Base-by-base conservation (phyloP, 2,888 invertebrate species). In the Tuberolachnus salignus region DNA sequence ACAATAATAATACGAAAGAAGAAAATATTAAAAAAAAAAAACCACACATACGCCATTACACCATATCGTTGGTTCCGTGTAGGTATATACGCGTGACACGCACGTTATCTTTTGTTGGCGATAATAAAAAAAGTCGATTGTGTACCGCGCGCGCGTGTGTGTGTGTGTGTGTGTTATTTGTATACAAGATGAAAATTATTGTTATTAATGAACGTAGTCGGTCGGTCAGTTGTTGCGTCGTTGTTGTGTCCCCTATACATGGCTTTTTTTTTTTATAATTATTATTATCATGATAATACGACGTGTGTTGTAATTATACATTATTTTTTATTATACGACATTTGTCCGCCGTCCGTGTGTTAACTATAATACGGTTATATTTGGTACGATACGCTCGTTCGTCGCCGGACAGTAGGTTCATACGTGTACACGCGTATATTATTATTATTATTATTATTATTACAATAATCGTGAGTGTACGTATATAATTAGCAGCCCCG, bases 71-170 rank as follows among this genome's bases (percentile, higher is more conserved):
- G n/a, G n/a, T n/a, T n/a, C n/a, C n/a, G n/a, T n/a, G n/a, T n/a
- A n/a, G n/a, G n/a, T n/a, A n/a, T n/a, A n/a, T 42, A 16, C 64
- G 46, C 46, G 49, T 61, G 72, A 67, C 75, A 75, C 75, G 75
- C 75, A 75, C 57, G 64, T 69, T 78, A 34, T 34, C 34, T 34
- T 34, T 34, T 34, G 34, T 34, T 34, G 34, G 6, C 34, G 34
- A 34, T 34, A 34, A 34, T 34, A 34, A 34, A 34, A 34, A 63
- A 74, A 64, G 71, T 21, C 49, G 61, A 61, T 72, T 51, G 46
- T 23, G 1, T 44, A 2, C 10, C n/a, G 61, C 23, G 9, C 9
- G 57, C 21, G 26, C 14, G 46, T 0, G 64, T 21, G 16, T n/a
- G 9, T 1, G 1, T 44, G 26, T 21, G 46, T 0, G 64, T 21